Conservation (phyloP, 1,140 invertebrate genomes). For the Drosophila funebris region DNA sequence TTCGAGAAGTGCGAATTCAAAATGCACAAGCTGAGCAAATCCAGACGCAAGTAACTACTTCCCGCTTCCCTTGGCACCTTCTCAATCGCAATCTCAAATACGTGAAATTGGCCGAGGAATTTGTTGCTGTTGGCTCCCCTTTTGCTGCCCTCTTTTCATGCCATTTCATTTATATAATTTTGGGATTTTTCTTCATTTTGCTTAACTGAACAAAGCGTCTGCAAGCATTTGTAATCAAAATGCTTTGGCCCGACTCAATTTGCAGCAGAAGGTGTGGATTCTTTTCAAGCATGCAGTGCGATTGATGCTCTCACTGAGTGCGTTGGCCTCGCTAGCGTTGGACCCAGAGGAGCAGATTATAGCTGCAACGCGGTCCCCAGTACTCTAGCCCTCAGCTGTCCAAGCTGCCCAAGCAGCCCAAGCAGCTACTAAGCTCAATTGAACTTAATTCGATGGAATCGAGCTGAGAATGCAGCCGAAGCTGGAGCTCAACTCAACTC, state of each 20-base stretch:
- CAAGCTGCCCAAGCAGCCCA: not conserved
- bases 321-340: constrained; percentile 58
- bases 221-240: constrained; percentile 74
- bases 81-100: constrained; percentile 26
- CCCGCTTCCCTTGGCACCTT: not conserved
- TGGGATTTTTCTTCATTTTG: constrained; percentile 22
- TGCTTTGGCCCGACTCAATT: constrained; percentile 35
- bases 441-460: constrained; percentile 66
- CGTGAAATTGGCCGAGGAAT: constrained; percentile 70
- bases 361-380: constrained; percentile 17
- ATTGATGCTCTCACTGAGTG: constrained; percentile 41
- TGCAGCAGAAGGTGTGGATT: constrained; percentile 70
- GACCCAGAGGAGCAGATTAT: constrained; percentile 15
- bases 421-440: constrained; percentile 60
- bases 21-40: constrained; percentile 49
- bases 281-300: constrained; percentile 49
- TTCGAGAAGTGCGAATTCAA: constrained; percentile 45
- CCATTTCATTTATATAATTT: constrained; percentile 27
- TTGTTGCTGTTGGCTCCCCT: constrained; percentile 28
- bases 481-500: constrained; percentile 19
- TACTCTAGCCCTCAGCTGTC: not conserved
- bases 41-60: not conserved
- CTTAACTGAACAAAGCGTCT: constrained; percentile 61
- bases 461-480: constrained; percentile 43
- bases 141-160: constrained; percentile 3